Conservation (phyloP, 2,113 vertebrate genomes). For the Dissostichus mawsoni region DNA sequence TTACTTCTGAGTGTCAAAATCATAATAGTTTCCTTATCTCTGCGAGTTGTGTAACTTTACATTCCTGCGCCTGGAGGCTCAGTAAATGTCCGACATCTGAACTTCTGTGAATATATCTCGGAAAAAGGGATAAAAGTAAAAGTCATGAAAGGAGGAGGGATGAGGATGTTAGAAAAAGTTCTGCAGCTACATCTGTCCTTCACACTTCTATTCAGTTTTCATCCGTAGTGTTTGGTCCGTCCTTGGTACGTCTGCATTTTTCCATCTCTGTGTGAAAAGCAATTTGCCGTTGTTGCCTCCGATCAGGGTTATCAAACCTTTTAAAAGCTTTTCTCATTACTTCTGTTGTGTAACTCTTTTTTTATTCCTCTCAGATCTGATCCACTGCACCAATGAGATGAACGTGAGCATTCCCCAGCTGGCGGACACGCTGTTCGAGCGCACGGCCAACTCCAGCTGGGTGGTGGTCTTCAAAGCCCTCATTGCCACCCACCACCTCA, state of each 20-base stretch:
- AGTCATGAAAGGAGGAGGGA: not conserved
- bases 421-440: slow-evolving; percentile 84
- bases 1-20: not conserved
- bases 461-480: slow-evolving; percentile 86
- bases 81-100: slow-evolving; percentile 38
- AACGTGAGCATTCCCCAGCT: slow-evolving; percentile 85
- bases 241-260: slow-evolving; percentile 3
- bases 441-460: slow-evolving; percentile 86
- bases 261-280: slow-evolving; percentile 12
- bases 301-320: slow-evolving; percentile 19
- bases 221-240: slow-evolving; percentile 4
- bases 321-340: slow-evolving; percentile 13
- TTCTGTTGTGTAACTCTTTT: slow-evolving; percentile 11
- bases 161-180: not conserved
- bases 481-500: slow-evolving; percentile 85
- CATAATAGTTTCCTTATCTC: not conserved
- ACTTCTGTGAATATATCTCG: not conserved
- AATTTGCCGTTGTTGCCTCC: not conserved
- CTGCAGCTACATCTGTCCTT: not conserved
- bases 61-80: not conserved
- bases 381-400: slow-evolving; percentile 87
- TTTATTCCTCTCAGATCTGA: slow-evolving; percentile 74
- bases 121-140: not conserved
- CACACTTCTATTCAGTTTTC: slow-evolving; percentile 16
- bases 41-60: not conserved